Conservation (phyloP, 1,140 invertebrate genomes). For the Drosophila bocki region DNA sequence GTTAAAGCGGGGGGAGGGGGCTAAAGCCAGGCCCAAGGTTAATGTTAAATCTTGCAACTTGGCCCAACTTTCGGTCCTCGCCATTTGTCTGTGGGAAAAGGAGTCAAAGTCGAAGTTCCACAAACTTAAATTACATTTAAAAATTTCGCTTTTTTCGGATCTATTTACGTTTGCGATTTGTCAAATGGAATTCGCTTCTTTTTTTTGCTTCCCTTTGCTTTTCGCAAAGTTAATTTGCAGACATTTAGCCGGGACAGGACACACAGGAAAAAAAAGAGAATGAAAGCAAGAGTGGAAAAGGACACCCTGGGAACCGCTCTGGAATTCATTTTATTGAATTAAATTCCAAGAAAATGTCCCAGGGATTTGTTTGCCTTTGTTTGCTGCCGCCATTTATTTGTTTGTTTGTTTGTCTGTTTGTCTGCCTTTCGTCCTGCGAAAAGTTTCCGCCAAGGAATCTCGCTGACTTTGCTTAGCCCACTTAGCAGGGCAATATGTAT, state of each 20-base stretch:
- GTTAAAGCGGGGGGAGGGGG: not conserved
- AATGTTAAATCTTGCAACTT: constrained; percentile 56
- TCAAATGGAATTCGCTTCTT: constrained; percentile 57
- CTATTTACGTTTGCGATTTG: constrained; percentile 63
- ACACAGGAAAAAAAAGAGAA: constrained; percentile 14
- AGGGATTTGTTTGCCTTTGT: constrained; percentile 53
- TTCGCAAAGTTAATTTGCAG: constrained; percentile 66
- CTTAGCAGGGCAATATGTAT: constrained; percentile 51
- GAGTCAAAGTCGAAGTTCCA: constrained; percentile 13
- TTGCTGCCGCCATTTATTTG: constrained; percentile 37
- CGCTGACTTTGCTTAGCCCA: constrained; percentile 41
- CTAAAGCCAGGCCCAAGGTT: constrained; percentile 35
- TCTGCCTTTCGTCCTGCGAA: constrained; percentile 14
- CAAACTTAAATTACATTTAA: constrained; percentile 74
- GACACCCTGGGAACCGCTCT: constrained; percentile 31
- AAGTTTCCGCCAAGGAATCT: constrained; percentile 38
- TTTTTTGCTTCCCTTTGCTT: constrained; percentile 8
- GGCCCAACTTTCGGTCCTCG: constrained; percentile 48
- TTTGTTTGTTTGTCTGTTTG: constrained; percentile 30
- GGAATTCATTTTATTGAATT: constrained; percentile 60
- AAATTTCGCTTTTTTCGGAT: constrained; percentile 34
- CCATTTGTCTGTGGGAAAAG: constrained; percentile 57
- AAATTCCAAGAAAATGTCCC: constrained; percentile 51
- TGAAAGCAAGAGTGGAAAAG: constrained; percentile 40
- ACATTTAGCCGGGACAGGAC: constrained; percentile 36